Percentiles rank a stretch among this genome's conserved stretches.
These are phyloP conservation scores for Drosophila simulans DNA, from an alignment of 1,140 invertebrate genomes.

Conservation along the genomic window DNA sequence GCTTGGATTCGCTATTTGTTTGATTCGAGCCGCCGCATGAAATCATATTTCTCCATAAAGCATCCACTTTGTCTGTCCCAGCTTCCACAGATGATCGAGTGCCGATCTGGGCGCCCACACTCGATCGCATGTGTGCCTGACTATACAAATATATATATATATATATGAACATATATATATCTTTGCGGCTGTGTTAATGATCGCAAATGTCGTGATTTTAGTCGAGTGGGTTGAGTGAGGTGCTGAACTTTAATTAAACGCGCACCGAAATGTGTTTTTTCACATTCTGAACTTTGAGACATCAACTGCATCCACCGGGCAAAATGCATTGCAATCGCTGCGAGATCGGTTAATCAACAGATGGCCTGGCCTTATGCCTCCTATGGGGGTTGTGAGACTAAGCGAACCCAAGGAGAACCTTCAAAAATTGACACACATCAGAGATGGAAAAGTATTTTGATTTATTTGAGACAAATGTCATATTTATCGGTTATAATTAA, in stretches of 20 bases:
- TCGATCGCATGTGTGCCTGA: constrained; percentile 33
- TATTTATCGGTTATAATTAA: background rate
- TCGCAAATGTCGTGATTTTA: constrained; percentile 54
- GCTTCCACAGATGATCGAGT: constrained; percentile 43
- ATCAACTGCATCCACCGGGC: constrained; percentile 31
- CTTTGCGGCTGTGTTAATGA: constrained; percentile 36
- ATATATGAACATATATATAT: background rate
- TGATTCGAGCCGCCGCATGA: constrained; percentile 50
- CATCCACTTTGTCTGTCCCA: constrained; percentile 40
- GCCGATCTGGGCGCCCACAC: constrained; percentile 49
- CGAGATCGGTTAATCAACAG: constrained; percentile 47
- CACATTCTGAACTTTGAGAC: constrained; percentile 52
- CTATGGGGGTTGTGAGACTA: constrained; percentile 8
- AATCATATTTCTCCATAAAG: constrained; percentile 52
- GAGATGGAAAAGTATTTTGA: background rate
- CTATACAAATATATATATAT: no score
- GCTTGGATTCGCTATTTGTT: constrained; percentile 30
- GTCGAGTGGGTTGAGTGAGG: constrained; percentile 49
- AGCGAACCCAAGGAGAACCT: constrained; percentile 22
- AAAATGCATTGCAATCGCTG: constrained; percentile 27
- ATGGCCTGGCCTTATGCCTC: constrained; percentile 12
- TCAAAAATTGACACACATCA: constrained; percentile 14
- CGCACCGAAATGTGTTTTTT: constrained; percentile 49
- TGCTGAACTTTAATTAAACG: constrained; percentile 55
- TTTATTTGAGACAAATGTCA: background rate